Conservation (phyloP, 2,888 invertebrate genomes). For the Ophion slaviceki region DNA sequence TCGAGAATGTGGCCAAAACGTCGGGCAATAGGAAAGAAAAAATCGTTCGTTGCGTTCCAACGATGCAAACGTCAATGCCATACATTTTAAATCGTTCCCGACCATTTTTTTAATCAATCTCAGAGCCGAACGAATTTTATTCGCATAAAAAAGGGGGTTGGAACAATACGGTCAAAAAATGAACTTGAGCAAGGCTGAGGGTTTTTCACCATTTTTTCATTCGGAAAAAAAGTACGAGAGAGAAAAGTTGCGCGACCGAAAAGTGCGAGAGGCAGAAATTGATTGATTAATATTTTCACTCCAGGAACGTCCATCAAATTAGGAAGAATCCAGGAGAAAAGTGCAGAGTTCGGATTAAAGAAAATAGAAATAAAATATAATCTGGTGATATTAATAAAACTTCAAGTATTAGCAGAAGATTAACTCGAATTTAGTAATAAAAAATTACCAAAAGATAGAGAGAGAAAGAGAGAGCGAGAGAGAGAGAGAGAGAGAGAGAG, state of each 20-base stretch:
- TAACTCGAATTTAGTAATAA: background rate
- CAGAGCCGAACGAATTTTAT: background rate
- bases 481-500: background rate
- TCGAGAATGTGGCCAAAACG: background rate
- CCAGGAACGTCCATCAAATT: background rate
- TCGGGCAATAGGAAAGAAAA: background rate
- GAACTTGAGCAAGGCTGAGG: background rate
- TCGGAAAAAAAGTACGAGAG: background rate
- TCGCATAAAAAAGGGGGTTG: background rate
- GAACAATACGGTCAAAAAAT: background rate
- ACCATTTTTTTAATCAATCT: background rate
- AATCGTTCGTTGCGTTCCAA: background rate
- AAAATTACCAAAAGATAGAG: background rate
- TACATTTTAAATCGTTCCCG: background rate
- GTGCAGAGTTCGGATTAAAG: background rate
- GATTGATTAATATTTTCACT: background rate
- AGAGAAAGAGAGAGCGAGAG: background rate
- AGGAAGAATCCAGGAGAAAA: background rate
- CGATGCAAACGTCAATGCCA: background rate
- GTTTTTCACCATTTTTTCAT: background rate
- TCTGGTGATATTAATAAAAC: background rate
- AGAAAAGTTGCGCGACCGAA: background rate
- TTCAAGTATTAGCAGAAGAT: background rate
- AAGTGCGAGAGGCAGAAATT: background rate
- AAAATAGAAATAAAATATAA: background rate